These are phyloP conservation scores for Carapus acus DNA, from an alignment of 2,797 vertebrate species.

Conservation along the genomic window DNA sequence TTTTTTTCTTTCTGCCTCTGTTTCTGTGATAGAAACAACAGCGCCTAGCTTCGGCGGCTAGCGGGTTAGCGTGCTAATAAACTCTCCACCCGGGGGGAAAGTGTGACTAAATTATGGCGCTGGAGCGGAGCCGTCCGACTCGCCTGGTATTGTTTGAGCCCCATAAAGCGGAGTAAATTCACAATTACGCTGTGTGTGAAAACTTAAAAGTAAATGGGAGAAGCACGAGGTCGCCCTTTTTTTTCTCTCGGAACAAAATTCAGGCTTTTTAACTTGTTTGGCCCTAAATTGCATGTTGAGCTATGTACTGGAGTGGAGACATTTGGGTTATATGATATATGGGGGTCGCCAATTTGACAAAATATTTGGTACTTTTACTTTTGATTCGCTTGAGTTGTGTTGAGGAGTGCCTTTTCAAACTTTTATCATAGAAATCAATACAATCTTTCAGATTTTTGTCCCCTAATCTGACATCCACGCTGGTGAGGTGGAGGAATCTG, in stretches of 20 bases:
- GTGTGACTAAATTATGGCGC: conserved; percentile 65
- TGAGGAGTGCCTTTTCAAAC: too few species aligned
- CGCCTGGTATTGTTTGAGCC: conserved; percentile 30
- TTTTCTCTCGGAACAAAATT: too few species aligned
- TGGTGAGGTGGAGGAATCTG: too few species aligned
- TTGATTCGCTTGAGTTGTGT: too few species aligned
- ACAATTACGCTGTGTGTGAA: background rate
- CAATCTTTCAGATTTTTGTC: too few species aligned
- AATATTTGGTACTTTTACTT: too few species aligned
- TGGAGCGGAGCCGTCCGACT: conserved; percentile 38
- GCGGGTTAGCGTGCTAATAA: conserved; percentile 52
- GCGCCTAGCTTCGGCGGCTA: conserved; percentile 50
- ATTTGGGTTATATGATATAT: too few species aligned
- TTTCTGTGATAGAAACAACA: conserved; percentile 36
- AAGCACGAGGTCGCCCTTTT: background rate
- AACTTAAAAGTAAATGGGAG: background rate
- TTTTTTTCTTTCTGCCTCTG: background rate
- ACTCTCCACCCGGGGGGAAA: conserved; percentile 49
- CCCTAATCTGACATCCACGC: too few species aligned
- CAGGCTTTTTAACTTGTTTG: background rate
- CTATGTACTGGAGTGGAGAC: conserved; percentile 4
- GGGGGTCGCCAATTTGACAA: too few species aligned
- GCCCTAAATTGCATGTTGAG: background rate
- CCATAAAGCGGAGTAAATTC: background rate
- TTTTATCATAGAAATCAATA: too few species aligned